These are phyloP conservation scores for Zhuqinia jingwanae DNA, from an alignment of 2,888 invertebrate species.

Conservation along the genomic window DNA sequence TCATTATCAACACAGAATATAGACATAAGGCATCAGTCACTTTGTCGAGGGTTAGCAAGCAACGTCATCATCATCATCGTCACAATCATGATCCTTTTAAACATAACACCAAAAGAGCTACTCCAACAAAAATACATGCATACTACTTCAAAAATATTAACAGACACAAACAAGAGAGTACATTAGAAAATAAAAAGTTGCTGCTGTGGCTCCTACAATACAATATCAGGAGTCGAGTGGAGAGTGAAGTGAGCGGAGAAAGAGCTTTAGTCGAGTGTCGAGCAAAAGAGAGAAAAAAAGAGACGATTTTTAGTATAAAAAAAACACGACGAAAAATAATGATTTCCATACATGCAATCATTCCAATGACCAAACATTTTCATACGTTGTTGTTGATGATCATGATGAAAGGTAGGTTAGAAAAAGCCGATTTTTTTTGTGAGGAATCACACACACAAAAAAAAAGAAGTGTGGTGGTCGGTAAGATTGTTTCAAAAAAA, in stretches of 20 bases:
- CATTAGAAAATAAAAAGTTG: background rate
- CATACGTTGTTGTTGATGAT: background rate
- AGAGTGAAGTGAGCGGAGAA: conserved; percentile 52
- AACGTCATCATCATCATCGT: conserved; percentile 42
- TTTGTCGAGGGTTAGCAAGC: conserved; percentile 47
- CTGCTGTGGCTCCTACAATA: background rate
- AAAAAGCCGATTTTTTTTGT: conserved; percentile 7
- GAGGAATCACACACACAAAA: background rate
- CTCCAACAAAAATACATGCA: conserved; percentile 24
- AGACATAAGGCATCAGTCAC: conserved; percentile 60
- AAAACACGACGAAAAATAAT: conserved; percentile 78
- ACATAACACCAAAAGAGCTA: conserved; percentile 57
- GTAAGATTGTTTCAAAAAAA: background rate
- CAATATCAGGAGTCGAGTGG: too few species aligned
- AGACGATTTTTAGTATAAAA: conserved; percentile 72
- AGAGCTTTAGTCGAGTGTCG: conserved; percentile 41
- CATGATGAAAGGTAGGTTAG: background rate
- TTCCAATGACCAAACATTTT: conserved; percentile 55
- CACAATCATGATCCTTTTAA: conserved; percentile 35
- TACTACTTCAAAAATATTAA: conserved; percentile 69
- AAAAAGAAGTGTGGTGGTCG: conserved; percentile 22
- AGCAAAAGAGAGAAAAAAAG: conserved; percentile 63
- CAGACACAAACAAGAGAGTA: conserved; percentile 71
- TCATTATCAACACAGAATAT: conserved; percentile 36
- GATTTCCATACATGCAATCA: conserved; percentile 79